A percentile compares a stretch with the other conserved stretches of the same genome.
Evolutionary conservation across 2,797 vertebrate species (phyloP).

Genomic region (Muraenolepis orangiensis): DNA sequence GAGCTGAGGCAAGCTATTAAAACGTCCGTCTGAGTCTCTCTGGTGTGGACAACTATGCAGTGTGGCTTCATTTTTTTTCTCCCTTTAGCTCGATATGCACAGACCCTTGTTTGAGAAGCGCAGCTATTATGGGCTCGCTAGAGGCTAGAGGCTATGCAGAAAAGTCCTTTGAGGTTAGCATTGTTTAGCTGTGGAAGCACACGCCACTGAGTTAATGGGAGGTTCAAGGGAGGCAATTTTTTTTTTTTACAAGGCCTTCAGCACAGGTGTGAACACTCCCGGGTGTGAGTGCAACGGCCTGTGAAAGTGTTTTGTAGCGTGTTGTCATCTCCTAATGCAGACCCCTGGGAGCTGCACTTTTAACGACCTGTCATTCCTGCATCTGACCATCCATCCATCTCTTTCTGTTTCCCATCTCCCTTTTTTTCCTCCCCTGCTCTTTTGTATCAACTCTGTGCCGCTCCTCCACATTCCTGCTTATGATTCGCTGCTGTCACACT

Average conservation of each 20-base stretch:
- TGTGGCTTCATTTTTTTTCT: background rate
- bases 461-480: constrained; percentile 38
- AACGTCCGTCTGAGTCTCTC: constrained; percentile 14
- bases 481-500: constrained; percentile 46
- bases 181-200: background rate
- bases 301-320: constrained; percentile 10
- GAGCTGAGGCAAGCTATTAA: constrained; percentile 27
- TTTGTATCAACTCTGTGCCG: constrained; percentile 2
- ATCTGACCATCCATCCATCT: constrained; percentile 51
- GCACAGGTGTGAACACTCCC: constrained; percentile 23
- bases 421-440: constrained; percentile 44
- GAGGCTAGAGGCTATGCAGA: background rate
- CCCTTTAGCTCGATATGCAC: constrained; percentile 1
- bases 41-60: constrained; percentile 16
- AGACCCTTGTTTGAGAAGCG: constrained; percentile 23
- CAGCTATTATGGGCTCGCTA: background rate
- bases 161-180: background rate
- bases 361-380: constrained; percentile 31
- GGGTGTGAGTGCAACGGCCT: constrained; percentile 21
- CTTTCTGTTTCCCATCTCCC: constrained; percentile 57
- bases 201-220: background rate
- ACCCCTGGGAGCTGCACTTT: background rate
- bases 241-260: constrained; percentile 35
- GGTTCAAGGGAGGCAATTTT: constrained; percentile 29
- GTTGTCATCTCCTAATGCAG: constrained; percentile 12